Evolutionary conservation across 2,797 vertebrate species (phyloP).

Genomic region (Pachyuromys duprasi): DNA sequence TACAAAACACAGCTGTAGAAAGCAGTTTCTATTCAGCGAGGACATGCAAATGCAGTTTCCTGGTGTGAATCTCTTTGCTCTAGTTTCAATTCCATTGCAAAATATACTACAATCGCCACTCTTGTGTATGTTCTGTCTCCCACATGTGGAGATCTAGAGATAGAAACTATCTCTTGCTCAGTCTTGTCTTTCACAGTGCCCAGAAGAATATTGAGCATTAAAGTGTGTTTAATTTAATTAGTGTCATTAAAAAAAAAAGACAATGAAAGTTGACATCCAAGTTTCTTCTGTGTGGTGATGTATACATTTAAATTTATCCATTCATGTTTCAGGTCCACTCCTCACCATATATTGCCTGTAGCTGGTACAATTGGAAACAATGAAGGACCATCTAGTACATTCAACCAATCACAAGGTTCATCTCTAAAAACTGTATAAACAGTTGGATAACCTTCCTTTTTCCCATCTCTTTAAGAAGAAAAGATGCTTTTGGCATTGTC

Average conservation of each 20-base stretch:
- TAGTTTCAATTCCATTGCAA: not conserved
- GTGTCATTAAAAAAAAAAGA: not conserved
- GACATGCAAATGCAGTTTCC: not conserved
- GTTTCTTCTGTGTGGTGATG: not conserved
- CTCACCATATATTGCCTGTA: not conserved
- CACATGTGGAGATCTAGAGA: not conserved
- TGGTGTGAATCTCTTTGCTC: not conserved
- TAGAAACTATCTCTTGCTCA: not conserved
- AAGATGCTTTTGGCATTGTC: not conserved
- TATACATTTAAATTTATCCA: not conserved
- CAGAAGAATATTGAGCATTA: not conserved
- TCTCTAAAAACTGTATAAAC: not conserved
- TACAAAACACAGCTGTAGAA: not conserved
- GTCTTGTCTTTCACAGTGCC: not conserved
- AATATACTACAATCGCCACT: not conserved
- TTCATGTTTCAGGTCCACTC: not conserved
- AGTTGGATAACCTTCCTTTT: not conserved
- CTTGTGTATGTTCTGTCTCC: not conserved
- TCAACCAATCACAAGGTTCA: not conserved
- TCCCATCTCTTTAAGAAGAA: not conserved
- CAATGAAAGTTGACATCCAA: not conserved
- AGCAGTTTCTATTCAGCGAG: not conserved
- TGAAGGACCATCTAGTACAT: not conserved
- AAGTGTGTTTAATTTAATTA: slow-evolving; percentile 13
- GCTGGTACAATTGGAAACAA: not conserved